Conservation (phyloP, 1,140 invertebrate species). For the Diorhabda sublineata region DNA sequence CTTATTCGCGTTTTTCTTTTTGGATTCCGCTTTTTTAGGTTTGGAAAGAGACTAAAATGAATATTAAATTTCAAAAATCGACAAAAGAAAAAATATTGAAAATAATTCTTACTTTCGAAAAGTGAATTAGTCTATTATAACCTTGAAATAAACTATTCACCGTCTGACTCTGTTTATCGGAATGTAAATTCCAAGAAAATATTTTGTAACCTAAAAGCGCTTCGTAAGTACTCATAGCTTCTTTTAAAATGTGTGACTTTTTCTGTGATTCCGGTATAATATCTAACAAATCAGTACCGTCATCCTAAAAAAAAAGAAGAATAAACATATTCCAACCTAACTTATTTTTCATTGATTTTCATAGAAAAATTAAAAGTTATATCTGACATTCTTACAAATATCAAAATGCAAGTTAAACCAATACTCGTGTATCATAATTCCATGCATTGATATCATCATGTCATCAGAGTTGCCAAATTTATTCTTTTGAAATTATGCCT, state of each 20-base stretch:
- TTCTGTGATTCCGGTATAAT: conserved; percentile 48
- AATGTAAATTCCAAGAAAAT: conserved; percentile 42
- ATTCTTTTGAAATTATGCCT: too few relatives aligned
- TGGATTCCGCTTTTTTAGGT: conserved; percentile 48
- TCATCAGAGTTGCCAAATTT: too few relatives aligned
- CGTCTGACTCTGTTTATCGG: conserved; percentile 41
- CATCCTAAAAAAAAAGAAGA: conserved; percentile 45
- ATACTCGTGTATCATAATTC: too few relatives aligned
- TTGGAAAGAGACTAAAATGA: conserved; percentile 40
- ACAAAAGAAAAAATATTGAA: conserved; percentile 4
- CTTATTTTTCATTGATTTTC: too few relatives aligned
- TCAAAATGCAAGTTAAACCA: too few relatives aligned
- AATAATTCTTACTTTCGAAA: conserved; percentile 44
- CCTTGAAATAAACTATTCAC: conserved; percentile 49
- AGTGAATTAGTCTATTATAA: conserved; percentile 48
- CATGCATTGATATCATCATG: too few relatives aligned
- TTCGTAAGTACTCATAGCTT: conserved; percentile 50
- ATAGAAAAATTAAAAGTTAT: too few relatives aligned
- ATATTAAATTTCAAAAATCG: background rate
- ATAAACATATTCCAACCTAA: too few relatives aligned
- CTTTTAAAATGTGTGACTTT: conserved; percentile 48
- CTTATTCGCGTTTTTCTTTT: conserved; percentile 43
- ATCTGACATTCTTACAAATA: too few relatives aligned
- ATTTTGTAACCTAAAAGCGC: conserved; percentile 53
- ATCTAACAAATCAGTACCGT: conserved; percentile 48